Base-by-base conservation (phyloP, 2,797 vertebrate genomes). In the Cottoperca gobio region DNA sequence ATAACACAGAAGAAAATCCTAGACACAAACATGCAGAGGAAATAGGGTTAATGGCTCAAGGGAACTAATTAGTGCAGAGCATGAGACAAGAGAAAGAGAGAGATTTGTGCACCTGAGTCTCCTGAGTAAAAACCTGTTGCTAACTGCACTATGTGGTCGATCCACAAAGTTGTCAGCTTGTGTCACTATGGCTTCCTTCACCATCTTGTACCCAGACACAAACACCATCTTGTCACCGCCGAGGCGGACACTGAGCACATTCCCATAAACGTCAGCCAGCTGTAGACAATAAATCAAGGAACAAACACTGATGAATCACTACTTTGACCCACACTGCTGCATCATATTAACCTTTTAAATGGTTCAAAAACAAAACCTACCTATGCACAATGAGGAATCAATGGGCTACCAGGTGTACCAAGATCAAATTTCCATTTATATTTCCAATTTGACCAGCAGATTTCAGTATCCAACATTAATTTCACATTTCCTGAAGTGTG, bases 181-280 rank as follows among this genome's bases (percentile, higher is more conserved):
- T 69, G n/a, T 89, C 28, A 95, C 48, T 0, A 95, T 91, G 53
- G 92, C 92, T 55, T 95, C 94, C 86, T 92, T 95, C 49, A 94
- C 87, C 91, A 92, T 93, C 70, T 94, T 93, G 80, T 89, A 89
- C 53, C 94, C 92, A 2, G 87, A 88, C 55, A 94, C 24, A 71
- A 91, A 88, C 55, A 95, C 91, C 1, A 84, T 46, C 76, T 90
- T 92, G 2, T 88, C 26, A 21, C 82, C 87, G 58, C 94, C 94
- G 95, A 94, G 0, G 0, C 88, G 26, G 0, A 93, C 0, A 8
- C 87, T 77, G 9, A 95, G 82, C 53, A 97, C 19, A 0, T 96
- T 89, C 11, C 96, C 96, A 0, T 95, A 95, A 66, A 82, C 85
- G 8, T 93, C 68, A 42, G 8, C 85, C 17, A 94, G 3, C 96